phyloP scores from a whole-genome alignment of 2,888 invertebrate species.

The Cyclophora albipunctata region DNA sequence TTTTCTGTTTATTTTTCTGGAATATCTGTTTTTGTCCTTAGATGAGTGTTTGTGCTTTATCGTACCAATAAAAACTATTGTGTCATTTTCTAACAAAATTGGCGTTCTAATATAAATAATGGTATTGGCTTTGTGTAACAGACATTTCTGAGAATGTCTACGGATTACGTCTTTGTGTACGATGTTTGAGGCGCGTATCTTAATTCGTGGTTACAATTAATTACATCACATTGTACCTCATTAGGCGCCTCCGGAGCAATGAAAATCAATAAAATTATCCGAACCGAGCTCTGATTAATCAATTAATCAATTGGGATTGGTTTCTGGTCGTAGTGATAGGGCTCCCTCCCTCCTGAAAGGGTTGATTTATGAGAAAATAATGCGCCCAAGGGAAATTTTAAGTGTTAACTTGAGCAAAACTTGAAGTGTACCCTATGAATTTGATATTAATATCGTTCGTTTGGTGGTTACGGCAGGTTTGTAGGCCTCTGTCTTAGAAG shows the following conservation, averaged over 20 bases:
- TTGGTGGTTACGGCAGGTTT: neutral
- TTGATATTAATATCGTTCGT: conserved; percentile 31
- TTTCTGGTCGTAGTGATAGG: conserved; percentile 46
- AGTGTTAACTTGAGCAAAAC: conserved; percentile 36
- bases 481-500: neutral
- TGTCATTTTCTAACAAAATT: no score
- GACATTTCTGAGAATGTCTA: no score
- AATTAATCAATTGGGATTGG: conserved; percentile 68
- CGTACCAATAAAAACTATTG: no score
- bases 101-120: no score
- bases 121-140: no score
- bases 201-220: no score
- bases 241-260: no score
- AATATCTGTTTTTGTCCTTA: conserved; percentile 1
- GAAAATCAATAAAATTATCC: conserved; percentile 64
- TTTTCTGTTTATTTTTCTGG: conserved; percentile 6
- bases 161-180: no score
- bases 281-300: conserved; percentile 54
- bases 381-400: conserved; percentile 56
- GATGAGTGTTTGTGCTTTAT: no score
- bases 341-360: conserved; percentile 42
- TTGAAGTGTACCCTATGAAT: conserved; percentile 35
- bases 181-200: no score
- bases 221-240: no score
- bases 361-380: conserved; percentile 70